Conservation (phyloP, 1,140 invertebrate species). For the Nasonia longicornis region DNA sequence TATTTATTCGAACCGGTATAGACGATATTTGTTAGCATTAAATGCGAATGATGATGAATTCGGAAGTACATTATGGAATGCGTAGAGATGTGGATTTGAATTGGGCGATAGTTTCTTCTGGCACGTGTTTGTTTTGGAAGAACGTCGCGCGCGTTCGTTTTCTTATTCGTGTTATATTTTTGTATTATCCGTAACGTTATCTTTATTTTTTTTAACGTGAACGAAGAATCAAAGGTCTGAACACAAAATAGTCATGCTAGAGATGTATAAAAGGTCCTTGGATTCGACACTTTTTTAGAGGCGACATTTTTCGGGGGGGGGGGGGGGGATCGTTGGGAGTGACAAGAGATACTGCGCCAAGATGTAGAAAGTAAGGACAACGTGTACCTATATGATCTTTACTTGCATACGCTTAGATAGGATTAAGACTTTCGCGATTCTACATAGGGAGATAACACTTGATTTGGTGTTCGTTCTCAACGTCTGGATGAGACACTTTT, state of each 20-base stretch:
- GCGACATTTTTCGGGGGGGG: background rate
- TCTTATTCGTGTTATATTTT: conserved; percentile 7
- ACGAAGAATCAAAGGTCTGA: conserved; percentile 44
- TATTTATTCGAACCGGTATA: background rate
- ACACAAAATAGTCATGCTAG: conserved; percentile 45
- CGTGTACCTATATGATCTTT: conserved; percentile 36
- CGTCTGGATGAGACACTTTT: background rate
- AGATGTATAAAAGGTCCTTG: conserved; percentile 14
- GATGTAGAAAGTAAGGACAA: conserved; percentile 21
- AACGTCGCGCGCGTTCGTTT: background rate
- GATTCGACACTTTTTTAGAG: conserved; percentile 5
- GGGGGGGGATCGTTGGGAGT: background rate
- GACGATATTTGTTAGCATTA: background rate
- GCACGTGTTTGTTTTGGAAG: background rate
- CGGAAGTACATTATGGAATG: background rate
- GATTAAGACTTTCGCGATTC: conserved; percentile 13
- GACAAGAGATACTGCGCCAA: conserved; percentile 15
- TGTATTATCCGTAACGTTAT: background rate
- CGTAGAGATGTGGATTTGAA: background rate
- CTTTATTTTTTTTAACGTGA: background rate
- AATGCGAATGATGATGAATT: background rate
- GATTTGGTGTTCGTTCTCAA: conserved; percentile 35
- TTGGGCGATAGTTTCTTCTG: background rate
- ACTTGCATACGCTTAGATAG: conserved; percentile 42
- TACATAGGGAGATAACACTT: background rate